A percentile compares a stretch with the other conserved stretches of the same genome.
These are phyloP conservation scores for Spea multiplicata DNA, from an alignment of 2,113 vertebrate genomes.

Conservation along the genomic window DNA sequence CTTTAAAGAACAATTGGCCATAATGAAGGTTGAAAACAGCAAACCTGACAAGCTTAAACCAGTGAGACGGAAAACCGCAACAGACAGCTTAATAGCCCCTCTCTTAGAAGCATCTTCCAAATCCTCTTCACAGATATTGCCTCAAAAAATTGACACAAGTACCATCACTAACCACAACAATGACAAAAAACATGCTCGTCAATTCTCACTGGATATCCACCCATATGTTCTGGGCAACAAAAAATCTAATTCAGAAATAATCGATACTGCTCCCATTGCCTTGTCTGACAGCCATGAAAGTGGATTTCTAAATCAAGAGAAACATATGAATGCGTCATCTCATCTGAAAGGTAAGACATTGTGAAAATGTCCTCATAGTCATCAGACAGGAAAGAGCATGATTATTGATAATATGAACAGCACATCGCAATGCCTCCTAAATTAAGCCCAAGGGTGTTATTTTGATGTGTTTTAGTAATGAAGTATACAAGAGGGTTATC, in stretches of 20 bases:
- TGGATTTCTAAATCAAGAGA: slow-evolving; percentile 73
- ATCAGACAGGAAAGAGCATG: background rate
- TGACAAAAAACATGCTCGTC: slow-evolving; percentile 90
- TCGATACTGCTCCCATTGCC: slow-evolving; percentile 69
- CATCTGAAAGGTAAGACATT: slow-evolving; percentile 69
- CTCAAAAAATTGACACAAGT: slow-evolving; percentile 65
- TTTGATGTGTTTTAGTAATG: background rate
- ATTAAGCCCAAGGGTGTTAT: too few species aligned
- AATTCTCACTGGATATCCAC: slow-evolving; percentile 95
- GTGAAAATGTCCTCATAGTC: background rate
- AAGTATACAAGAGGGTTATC: background rate
- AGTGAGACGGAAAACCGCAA: slow-evolving; percentile 80
- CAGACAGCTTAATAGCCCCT: slow-evolving; percentile 86
- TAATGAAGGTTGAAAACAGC: slow-evolving; percentile 85
- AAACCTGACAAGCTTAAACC: slow-evolving; percentile 93
- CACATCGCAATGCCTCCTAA: background rate
- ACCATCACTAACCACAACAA: slow-evolving; percentile 53
- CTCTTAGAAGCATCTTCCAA: slow-evolving; percentile 78
- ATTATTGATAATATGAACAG: background rate
- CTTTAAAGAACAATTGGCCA: slow-evolving; percentile 88
- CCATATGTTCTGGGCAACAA: slow-evolving; percentile 88
- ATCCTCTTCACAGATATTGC: slow-evolving; percentile 70
- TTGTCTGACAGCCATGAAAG: slow-evolving; percentile 79
- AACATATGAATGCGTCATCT: slow-evolving; percentile 61
- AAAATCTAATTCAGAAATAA: slow-evolving; percentile 81